phyloP scores from a whole-genome alignment of 2,113 vertebrate species.

The Mola mola region DNA sequence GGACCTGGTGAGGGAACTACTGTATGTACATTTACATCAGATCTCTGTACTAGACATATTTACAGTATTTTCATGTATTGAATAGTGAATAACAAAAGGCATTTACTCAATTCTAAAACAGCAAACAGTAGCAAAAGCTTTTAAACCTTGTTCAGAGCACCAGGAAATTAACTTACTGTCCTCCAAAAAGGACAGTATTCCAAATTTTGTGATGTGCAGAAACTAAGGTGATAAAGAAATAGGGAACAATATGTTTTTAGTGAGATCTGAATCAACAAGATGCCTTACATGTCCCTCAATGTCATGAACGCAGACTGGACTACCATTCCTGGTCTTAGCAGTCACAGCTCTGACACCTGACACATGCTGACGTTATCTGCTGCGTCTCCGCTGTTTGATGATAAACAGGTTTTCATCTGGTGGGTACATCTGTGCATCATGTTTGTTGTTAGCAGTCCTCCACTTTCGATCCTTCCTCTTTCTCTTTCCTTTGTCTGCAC shows the following conservation, averaged over 20 bases:
- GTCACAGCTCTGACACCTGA: background rate
- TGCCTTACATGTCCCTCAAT: background rate
- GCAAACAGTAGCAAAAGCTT: slow-evolving; percentile 10
- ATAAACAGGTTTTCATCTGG: slow-evolving; percentile 79
- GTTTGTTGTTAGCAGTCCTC: slow-evolving; percentile 15
- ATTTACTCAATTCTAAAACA: too few relatives aligned
- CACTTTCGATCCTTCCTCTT: slow-evolving; percentile 15
- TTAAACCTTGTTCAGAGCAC: slow-evolving; percentile 20
- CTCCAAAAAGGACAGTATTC: background rate
- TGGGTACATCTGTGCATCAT: slow-evolving; percentile 27
- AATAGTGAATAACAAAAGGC: too few relatives aligned
- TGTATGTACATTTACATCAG: slow-evolving; percentile 3
- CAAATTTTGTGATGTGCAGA: background rate
- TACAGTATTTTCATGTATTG: too few relatives aligned
- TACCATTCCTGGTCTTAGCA: background rate
- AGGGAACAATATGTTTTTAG: background rate
- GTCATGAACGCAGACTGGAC: background rate
- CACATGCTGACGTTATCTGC: slow-evolving; percentile 28
- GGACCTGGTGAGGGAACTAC: background rate
- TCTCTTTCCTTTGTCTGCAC: slow-evolving; percentile 7
- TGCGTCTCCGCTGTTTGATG: slow-evolving; percentile 78
- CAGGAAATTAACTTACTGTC: background rate
- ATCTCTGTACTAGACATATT: background rate
- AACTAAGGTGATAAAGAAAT: background rate
- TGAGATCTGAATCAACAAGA: slow-evolving; percentile 11